Base-by-base conservation (phyloP, 2,113 vertebrate genomes). In the Phylloscopus trochiloides region DNA sequence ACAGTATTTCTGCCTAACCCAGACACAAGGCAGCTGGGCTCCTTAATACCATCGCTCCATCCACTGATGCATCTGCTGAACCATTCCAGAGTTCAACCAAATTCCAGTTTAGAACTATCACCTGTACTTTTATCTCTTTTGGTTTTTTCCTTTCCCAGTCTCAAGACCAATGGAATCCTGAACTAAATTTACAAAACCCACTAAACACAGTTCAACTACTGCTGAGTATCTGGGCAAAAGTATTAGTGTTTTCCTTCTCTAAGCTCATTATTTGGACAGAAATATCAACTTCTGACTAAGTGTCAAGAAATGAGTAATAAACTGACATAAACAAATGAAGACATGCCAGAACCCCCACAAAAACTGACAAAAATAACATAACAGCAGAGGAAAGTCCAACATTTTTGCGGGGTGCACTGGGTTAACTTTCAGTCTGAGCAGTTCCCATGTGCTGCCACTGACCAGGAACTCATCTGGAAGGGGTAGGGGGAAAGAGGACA, bases 241-340 rank as follows among this genome's bases (percentile, higher is more conserved):
- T 16, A 45, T 22, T 29, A 12, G 4, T 57, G 58, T 38, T 63
- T 86, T 87, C 61, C 61, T 87, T 40, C 50, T 75, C 36, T 12
- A 20, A 11, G 42, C 18, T 90, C 42, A 43, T 57, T 73, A 74
- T 48, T 84, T 83, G 25, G 31, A 50, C 25, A 92, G 80, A 92
- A 92, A 72, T 18, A 94, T 32, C 70, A 84, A 45, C n/a, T 85
- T 54, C 51, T 50, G 91, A 89, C 86, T 73, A 89, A 92, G 54
- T 38, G 74, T 42, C 58, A 91, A 92, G 73, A 90, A 79, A 82
- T 47, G 58, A 91, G 66, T 85, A 96, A 92, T 79, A 72, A 96
- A 62, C 58, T 62, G 82, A 89, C 62, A 91, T 38, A 89, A 96
- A 82, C 74, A 87, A 94, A 87, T 31, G 50, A 87, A 94, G 62